Base-by-base conservation (phyloP, 2,797 vertebrate species). In the Pteronotus mesoamericanus region DNA sequence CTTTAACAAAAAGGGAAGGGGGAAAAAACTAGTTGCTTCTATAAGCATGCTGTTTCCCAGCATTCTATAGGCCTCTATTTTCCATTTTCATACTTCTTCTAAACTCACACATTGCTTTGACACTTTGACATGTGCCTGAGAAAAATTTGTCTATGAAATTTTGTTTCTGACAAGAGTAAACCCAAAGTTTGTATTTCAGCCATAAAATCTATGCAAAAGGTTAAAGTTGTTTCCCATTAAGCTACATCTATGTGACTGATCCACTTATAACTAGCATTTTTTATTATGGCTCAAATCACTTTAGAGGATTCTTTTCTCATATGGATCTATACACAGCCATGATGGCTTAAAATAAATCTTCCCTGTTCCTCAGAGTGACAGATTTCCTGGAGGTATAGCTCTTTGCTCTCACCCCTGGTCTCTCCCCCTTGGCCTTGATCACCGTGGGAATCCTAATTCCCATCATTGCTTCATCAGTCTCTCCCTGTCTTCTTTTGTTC, bases 81-180 rank as follows among this genome's bases (percentile, higher is more conserved):
- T 89, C 32, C 61, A 64, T 64, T 64, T 88, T 89, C 26, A 57
- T 55, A 64, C 46, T 14, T 91, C 95, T 69, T 82, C 34, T 86
- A 71, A 74, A 44, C 26, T 32, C 44, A 37, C 34, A 72, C 57
- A 39, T 86, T 42, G n/a, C 69, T 95, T 78, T 95, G 72, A 95
- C 32, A 86, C 3, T 44, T 44, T 72, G 71, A 93, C 37, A 77
- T 2, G 1, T 48, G 51, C 6, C 77, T 57, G 53, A 95, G 78
- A 75, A 84, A 85, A 75, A 75, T 34, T 51, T 91, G 84, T 87
- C 66, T 61, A 37, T 37, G 51, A 75, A 72, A 93, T 90, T 83
- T 93, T 91, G 57, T 95, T 95, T 89, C 77, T 94, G 86, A 88
- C 32, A 78, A 83, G 78, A 77, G 32, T 32, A 34, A 93, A 51